These are phyloP conservation scores for Callimorpha dominula DNA, from an alignment of 2,888 invertebrate species.

Conservation along the genomic window DNA sequence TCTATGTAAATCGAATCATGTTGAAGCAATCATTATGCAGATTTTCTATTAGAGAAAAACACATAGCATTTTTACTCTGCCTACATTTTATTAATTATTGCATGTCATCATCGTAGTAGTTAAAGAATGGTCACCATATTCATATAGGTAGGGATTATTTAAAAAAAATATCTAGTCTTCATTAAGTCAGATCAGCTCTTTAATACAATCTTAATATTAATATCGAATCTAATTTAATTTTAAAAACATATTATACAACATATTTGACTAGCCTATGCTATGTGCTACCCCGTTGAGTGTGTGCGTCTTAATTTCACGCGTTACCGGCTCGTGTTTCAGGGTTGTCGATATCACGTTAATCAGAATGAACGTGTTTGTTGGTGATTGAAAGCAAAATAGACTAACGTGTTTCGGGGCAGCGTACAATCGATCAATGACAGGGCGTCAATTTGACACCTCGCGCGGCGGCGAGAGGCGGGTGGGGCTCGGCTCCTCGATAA, in stretches of 20 bases:
- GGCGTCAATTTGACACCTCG: conserved; percentile 65
- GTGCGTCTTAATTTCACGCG: too few species aligned
- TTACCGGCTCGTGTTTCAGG: conserved; percentile 53
- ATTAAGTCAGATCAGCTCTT: background rate
- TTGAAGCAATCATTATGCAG: conserved; percentile 77
- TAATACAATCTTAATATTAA: background rate
- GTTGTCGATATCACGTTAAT: conserved; percentile 55
- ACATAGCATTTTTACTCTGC: conserved; percentile 53
- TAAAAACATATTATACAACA: too few species aligned
- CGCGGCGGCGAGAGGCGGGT: conserved; percentile 32
- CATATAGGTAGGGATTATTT: background rate
- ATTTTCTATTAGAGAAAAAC: conserved; percentile 83
- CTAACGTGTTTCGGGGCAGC: conserved; percentile 48
- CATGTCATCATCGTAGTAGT: background rate
- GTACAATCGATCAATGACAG: conserved; percentile 74
- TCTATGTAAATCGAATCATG: conserved; percentile 73
- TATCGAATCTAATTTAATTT: background rate
- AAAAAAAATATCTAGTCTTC: background rate
- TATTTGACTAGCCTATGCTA: too few species aligned
- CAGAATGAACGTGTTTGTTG: conserved; percentile 54
- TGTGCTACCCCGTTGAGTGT: too few species aligned
- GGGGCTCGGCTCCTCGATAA: conserved; percentile 33
- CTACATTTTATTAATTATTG: background rate
- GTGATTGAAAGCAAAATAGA: conserved; percentile 48
- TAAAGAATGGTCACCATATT: too few species aligned